phyloP scores from a whole-genome alignment of 2,113 vertebrate genomes.

The Coptodon bakossiorum region DNA sequence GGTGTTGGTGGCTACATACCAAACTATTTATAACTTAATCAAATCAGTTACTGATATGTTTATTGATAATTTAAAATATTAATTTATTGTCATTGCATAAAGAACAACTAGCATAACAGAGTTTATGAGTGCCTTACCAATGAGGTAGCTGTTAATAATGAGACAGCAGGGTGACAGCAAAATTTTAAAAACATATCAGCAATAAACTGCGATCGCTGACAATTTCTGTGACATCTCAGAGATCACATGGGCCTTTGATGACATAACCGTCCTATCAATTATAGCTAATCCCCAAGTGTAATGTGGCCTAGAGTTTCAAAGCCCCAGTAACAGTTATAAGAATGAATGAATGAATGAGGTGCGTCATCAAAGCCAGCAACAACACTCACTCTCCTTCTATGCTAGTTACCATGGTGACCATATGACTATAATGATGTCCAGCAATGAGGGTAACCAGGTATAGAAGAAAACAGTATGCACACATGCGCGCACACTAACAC shows the following conservation, averaged over 20 bases:
- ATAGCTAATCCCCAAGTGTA: neutral
- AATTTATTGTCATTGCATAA: neutral
- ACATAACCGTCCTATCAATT: neutral
- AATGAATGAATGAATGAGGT: neutral
- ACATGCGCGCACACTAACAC: neutral
- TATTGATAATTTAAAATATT: neutral
- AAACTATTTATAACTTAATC: neutral
- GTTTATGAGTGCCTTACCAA: neutral
- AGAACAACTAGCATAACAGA: neutral
- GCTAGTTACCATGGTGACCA: constrained; percentile 33
- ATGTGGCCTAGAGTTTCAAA: constrained; percentile 12
- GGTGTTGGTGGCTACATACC: neutral
- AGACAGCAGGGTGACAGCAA: neutral
- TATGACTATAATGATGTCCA: neutral
- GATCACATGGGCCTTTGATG: neutral
- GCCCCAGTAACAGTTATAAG: neutral
- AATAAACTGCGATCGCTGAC: neutral
- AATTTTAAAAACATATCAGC: neutral
- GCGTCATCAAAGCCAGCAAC: neutral
- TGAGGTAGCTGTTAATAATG: neutral
- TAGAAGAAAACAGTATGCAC: neutral
- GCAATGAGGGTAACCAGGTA: neutral
- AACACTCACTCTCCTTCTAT: neutral
- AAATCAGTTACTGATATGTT: neutral
- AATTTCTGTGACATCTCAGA: neutral